Conservation (phyloP, 2,797 vertebrate genomes). For the Enteromius fasciolatus region DNA sequence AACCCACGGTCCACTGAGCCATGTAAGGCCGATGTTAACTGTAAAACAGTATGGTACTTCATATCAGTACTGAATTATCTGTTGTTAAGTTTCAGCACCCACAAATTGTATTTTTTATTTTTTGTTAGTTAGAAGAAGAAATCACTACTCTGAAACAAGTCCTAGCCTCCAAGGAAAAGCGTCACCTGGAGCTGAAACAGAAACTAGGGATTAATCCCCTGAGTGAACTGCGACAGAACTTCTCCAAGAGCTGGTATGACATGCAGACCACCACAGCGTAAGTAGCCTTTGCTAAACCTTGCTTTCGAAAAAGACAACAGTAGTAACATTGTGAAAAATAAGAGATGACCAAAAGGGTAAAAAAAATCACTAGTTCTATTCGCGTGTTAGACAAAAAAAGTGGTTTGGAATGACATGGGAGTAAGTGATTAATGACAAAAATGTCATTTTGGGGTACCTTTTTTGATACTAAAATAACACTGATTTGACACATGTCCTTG, state of each 20-base stretch:
- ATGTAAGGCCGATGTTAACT: not conserved
- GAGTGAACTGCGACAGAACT: slow-evolving; percentile 89
- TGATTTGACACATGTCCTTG: not conserved
- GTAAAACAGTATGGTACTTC: not conserved
- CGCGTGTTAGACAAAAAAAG: not conserved
- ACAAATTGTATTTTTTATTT: slow-evolving; percentile 16
- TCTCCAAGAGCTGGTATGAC: slow-evolving; percentile 93
- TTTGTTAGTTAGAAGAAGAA: slow-evolving; percentile 91
- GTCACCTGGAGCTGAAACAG: slow-evolving; percentile 89
- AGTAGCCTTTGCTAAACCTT: slow-evolving; percentile 71
- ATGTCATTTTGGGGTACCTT: too few species aligned
- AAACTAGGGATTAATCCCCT: slow-evolving; percentile 90
- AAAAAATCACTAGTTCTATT: not conserved
- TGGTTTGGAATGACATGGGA: too few species aligned
- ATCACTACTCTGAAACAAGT: slow-evolving; percentile 94
- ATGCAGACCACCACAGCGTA: slow-evolving; percentile 92
- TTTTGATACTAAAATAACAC: not conserved
- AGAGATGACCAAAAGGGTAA: not conserved
- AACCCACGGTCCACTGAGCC: slow-evolving; percentile 2
- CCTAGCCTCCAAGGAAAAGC: slow-evolving; percentile 92
- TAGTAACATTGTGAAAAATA: not conserved
- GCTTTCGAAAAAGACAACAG: not conserved
- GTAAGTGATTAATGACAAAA: too few species aligned
- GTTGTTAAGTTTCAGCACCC: not conserved
- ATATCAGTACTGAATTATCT: not conserved